phyloP scores from a whole-genome alignment of 2,888 invertebrate species.

The Hyposoter dolosus region DNA sequence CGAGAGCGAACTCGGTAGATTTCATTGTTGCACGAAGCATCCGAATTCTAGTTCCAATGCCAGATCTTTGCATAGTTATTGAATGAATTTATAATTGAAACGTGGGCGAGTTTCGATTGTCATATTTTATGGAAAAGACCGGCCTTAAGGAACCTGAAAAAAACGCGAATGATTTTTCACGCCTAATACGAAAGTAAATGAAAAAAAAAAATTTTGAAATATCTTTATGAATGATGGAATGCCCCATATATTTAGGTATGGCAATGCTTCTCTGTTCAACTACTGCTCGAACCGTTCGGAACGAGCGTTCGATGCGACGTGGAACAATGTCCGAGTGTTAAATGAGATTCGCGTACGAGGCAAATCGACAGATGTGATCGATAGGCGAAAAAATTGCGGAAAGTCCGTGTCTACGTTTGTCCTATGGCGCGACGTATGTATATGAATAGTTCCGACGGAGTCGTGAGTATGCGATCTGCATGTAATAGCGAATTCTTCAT shows the following conservation, averaged over 20 bases:
- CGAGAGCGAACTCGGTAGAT: no score
- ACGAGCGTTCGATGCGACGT: constrained; percentile 8
- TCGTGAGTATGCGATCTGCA: constrained; percentile 34
- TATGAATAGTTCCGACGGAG: constrained; percentile 28
- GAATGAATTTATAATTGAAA: neutral
- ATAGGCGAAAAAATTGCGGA: constrained; percentile 40
- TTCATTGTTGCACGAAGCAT: no score
- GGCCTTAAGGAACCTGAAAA: neutral
- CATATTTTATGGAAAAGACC: neutral
- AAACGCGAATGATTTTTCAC: neutral
- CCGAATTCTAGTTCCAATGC: no score
- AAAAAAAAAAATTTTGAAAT: neutral
- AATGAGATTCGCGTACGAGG: constrained; percentile 61
- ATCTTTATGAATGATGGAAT: neutral
- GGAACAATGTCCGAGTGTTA: constrained; percentile 57
- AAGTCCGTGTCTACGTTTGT: neutral
- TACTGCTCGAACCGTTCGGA: neutral
- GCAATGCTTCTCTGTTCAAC: neutral
- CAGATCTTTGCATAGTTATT: neutral
- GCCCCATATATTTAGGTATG: neutral
- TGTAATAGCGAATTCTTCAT: constrained; percentile 57
- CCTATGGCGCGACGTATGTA: constrained; percentile 24
- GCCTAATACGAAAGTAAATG: neutral
- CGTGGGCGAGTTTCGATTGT: neutral
- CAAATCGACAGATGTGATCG: constrained; percentile 67